Percentiles rank a stretch among this genome's conserved stretches.
phyloP scores from a whole-genome alignment of 2,113 vertebrate genomes.

The Beaufortia kweichowensis region DNA sequence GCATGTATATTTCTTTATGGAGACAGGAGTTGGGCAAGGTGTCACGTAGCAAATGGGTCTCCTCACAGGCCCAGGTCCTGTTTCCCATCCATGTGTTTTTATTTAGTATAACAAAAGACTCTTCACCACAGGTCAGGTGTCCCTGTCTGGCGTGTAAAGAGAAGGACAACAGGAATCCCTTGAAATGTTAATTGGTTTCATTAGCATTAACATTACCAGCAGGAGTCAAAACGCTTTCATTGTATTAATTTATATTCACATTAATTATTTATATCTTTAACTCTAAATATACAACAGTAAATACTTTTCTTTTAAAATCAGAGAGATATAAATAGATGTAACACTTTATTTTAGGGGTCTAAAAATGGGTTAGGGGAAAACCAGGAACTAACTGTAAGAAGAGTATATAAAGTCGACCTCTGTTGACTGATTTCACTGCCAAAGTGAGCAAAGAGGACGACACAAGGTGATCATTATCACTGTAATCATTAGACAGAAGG shows the following conservation, averaged over 20 bases:
- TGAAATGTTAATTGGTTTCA: slow-evolving; percentile 28
- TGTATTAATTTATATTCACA: not conserved
- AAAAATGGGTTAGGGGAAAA: not conserved
- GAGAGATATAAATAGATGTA: too few relatives aligned
- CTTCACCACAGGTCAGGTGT: slow-evolving; percentile 27
- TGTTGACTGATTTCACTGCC: not conserved
- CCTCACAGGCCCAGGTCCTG: not conserved
- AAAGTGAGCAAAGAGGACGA: not conserved
- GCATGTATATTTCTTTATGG: slow-evolving; percentile 1
- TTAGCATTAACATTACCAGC: slow-evolving; percentile 38
- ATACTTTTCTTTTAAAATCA: too few relatives aligned
- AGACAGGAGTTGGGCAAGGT: slow-evolving; percentile 14
- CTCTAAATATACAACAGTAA: too few relatives aligned
- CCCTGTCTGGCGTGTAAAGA: not conserved
- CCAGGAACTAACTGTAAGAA: not conserved
- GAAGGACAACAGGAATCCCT: not conserved
- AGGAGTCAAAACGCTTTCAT: not conserved
- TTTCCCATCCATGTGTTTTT: slow-evolving; percentile 20
- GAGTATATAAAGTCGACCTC: not conserved
- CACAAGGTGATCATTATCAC: not conserved
- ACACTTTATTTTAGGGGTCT: not conserved
- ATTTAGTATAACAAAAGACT: slow-evolving; percentile 27
- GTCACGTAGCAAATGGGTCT: slow-evolving; percentile 30
- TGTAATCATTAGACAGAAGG: slow-evolving; percentile 11
- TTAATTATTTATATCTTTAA: too few relatives aligned